phyloP scores from a whole-genome alignment of 2,888 invertebrate species.

The Neoaliturus tenellus region DNA sequence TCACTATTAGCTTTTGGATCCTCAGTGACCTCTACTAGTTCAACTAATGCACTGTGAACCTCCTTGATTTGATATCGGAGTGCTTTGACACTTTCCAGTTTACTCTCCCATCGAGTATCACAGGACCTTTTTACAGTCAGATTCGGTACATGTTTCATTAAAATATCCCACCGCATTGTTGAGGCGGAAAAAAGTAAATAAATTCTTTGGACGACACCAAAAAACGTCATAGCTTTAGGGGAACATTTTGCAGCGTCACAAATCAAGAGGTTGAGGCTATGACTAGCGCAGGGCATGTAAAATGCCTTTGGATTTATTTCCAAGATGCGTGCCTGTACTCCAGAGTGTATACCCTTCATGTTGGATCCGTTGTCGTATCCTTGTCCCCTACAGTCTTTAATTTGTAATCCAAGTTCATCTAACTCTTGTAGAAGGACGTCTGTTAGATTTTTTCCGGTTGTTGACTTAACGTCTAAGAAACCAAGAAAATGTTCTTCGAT shows the following conservation, averaged over 20 bases:
- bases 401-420: background rate
- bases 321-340: conserved; percentile 32
- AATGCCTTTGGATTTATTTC: conserved; percentile 33
- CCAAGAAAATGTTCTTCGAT: conserved; percentile 45
- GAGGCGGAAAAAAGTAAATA: conserved; percentile 21
- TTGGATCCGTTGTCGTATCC: conserved; percentile 39
- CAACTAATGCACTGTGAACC: conserved; percentile 42
- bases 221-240: background rate
- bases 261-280: conserved; percentile 24
- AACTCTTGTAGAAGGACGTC: conserved; percentile 10
- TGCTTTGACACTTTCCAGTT: background rate
- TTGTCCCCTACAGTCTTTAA: conserved; percentile 26
- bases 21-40: conserved; percentile 28
- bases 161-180: background rate
- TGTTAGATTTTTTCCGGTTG: conserved; percentile 23
- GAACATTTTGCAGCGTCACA: conserved; percentile 6
- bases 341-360: conserved; percentile 42
- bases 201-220: background rate
- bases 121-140: conserved; percentile 36
- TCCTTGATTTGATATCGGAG: conserved; percentile 52
- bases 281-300: conserved; percentile 39
- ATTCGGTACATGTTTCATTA: conserved; percentile 4
- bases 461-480: conserved; percentile 11
- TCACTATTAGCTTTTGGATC: conserved; percentile 36
- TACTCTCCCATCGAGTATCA: conserved; percentile 45